Percentiles rank a stretch among this genome's conserved stretches.
Evolutionary conservation across 2,888 invertebrate genomes (phyloP).

Genomic region (Luperina nickerlii): DNA sequence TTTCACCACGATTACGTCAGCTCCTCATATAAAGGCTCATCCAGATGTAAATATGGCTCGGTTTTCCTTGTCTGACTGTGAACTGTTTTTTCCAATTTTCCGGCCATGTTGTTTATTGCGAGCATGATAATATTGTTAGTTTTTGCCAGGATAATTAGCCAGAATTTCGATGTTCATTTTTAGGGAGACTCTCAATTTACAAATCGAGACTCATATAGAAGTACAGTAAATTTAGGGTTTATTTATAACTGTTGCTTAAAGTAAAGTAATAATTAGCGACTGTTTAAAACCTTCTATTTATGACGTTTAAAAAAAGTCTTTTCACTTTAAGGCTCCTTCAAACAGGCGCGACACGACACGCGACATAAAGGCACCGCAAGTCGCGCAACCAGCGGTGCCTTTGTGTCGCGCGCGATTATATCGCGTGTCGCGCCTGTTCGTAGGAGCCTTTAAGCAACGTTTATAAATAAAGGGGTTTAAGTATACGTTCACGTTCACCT

Average conservation of each 20-base stretch:
- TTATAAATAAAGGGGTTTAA: not conserved
- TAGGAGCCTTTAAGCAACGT: not conserved
- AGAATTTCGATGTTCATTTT: not conserved
- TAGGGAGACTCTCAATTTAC: not conserved
- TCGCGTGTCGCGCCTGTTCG: no score
- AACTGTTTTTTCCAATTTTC: not conserved
- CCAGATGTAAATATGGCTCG: constrained; percentile 3
- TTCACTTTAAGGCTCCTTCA: no score
- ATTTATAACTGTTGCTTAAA: no score
- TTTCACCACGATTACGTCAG: constrained; percentile 38
- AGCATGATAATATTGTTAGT: not conserved
- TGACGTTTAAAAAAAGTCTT: not conserved
- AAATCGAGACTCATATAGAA: not conserved
- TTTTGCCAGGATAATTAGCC: not conserved
- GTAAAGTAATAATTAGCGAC: no score
- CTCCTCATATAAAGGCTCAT: constrained; percentile 8
- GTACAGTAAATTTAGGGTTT: not conserved
- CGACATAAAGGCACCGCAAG: no score
- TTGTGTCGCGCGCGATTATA: no score
- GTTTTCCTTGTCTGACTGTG: constrained; percentile 30
- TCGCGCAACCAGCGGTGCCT: no score
- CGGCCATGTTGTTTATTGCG: not conserved
- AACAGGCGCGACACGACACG: no score
- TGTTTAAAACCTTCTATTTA: no score
- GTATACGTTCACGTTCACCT: not conserved